Evolutionary conservation across 2,113 vertebrate species (phyloP).

Genomic region (Lepus europaeus): DNA sequence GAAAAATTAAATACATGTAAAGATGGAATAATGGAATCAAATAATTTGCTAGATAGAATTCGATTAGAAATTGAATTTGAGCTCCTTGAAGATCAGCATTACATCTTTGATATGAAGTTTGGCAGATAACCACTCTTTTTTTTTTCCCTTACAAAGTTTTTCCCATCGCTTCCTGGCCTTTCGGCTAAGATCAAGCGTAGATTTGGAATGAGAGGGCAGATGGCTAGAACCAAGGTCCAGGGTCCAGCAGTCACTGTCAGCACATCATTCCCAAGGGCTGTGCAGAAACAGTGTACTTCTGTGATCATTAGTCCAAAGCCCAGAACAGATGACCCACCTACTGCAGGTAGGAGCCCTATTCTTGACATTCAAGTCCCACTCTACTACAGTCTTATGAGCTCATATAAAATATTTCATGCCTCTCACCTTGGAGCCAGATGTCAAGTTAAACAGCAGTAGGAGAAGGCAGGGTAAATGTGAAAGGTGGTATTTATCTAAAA

Average conservation of each 20-base stretch:
- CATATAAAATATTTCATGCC: background rate
- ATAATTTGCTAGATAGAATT: background rate
- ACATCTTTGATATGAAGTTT: background rate
- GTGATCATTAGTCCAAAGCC: background rate
- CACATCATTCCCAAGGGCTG: background rate
- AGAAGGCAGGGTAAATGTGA: background rate
- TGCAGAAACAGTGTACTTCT: fast-evolving
- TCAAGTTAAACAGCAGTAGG: background rate
- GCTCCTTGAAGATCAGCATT: background rate
- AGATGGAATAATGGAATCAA: background rate
- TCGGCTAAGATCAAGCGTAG: background rate
- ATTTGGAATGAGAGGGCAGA: background rate
- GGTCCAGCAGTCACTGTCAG: background rate
- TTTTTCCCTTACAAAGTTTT: too few relatives aligned
- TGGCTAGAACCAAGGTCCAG: background rate
- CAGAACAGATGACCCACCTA: background rate
- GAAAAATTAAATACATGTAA: background rate
- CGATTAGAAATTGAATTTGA: background rate
- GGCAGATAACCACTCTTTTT: background rate
- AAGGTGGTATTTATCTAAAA: background rate
- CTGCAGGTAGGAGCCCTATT: background rate
- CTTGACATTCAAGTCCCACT: background rate
- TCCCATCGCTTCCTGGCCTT: too few relatives aligned
- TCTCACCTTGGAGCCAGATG: background rate
- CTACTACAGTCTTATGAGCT: background rate